These are phyloP conservation scores for Drosophila prosaltans DNA, from an alignment of 1,140 invertebrate genomes.

Conservation along the genomic window DNA sequence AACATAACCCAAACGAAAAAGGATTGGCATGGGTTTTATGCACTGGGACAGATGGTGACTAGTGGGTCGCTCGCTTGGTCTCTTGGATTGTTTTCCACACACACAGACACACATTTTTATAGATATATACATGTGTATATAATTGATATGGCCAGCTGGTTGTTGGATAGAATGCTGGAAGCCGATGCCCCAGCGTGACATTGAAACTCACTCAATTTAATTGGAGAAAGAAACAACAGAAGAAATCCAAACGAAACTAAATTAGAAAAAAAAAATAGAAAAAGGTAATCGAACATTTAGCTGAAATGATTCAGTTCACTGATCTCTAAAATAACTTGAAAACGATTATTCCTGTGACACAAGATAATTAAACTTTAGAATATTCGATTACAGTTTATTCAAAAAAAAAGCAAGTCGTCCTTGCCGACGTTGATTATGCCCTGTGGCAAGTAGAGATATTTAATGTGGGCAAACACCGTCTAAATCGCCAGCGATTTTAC, in stretches of 20 bases:
- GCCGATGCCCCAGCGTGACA: background rate
- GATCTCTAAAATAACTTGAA: too few species aligned
- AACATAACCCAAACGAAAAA: conserved; percentile 18
- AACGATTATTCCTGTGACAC: too few species aligned
- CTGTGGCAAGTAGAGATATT: too few species aligned
- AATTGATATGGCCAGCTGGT: background rate
- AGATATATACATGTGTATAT: background rate
- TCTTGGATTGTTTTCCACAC: background rate
- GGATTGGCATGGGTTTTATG: conserved; percentile 13
- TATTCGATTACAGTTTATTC: too few species aligned
- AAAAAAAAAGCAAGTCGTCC: too few species aligned
- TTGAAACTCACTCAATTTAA: conserved; percentile 15
- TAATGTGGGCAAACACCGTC: too few species aligned
- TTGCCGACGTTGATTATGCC: too few species aligned
- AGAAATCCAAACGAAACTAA: background rate
- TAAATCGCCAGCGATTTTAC: too few species aligned
- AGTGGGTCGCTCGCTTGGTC: background rate
- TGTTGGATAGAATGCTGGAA: background rate
- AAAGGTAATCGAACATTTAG: background rate
- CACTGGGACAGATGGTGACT: conserved; percentile 21
- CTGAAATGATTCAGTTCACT: too few species aligned
- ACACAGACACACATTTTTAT: background rate
- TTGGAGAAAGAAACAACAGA: conserved; percentile 1
- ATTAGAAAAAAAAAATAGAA: background rate
- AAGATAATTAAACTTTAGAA: too few species aligned